A percentile compares a stretch with the other conserved stretches of the same genome.
Evolutionary conservation across 2,888 invertebrate genomes (phyloP).

Genomic region (Ennomos erosarius): DNA sequence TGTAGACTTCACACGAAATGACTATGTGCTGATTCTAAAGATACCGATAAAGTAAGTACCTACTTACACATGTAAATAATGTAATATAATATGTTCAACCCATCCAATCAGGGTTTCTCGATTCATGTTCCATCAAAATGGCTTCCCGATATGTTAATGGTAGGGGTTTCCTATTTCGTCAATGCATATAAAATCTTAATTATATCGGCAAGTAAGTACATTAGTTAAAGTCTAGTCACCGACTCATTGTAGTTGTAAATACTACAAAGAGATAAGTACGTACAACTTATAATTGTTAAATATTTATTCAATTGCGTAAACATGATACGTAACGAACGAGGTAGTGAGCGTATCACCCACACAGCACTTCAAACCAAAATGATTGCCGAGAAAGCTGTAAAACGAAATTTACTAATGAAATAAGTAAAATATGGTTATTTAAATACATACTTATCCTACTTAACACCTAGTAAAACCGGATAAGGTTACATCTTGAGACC

Average conservation of each 20-base stretch:
- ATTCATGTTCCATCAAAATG: conserved; percentile 9
- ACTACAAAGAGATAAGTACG: not conserved
- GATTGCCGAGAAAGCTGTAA: conserved; percentile 15
- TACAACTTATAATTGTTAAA: not conserved
- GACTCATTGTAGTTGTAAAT: not conserved
- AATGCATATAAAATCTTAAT: too few relatives aligned
- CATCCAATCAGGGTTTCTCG: conserved; percentile 13
- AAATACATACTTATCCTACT: conserved; percentile 9
- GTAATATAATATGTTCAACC: not conserved
- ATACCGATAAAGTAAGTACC: not conserved
- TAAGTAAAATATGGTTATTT: conserved; percentile 28
- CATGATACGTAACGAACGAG: conserved; percentile 8
- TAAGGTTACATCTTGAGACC: not conserved
- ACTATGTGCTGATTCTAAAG: too few relatives aligned
- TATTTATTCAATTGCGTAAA: conserved; percentile 10
- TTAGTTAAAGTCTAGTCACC: not conserved
- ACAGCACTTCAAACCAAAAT: conserved; percentile 10
- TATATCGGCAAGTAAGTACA: too few relatives aligned
- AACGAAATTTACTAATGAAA: conserved; percentile 20
- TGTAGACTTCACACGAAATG: too few relatives aligned
- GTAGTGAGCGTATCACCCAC: conserved; percentile 8
- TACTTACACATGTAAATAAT: too few relatives aligned
- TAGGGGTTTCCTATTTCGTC: too few relatives aligned
- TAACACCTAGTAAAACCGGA: conserved; percentile 4
- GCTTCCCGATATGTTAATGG: conserved; percentile 3